These are phyloP conservation scores for Hypercompe scribonia DNA, from an alignment of 2,888 invertebrate genomes.

Conservation along the genomic window DNA sequence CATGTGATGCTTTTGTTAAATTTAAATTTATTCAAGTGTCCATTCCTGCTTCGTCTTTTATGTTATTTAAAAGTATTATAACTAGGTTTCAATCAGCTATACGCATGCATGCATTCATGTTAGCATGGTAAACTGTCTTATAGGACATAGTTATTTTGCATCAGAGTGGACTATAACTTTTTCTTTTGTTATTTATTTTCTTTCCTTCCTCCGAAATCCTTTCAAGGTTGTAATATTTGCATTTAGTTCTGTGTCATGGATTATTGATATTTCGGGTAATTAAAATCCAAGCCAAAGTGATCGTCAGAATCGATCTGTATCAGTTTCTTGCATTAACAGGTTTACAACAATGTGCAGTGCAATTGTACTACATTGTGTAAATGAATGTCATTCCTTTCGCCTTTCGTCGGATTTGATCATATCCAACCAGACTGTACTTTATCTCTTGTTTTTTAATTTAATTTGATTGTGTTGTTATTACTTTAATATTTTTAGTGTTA, in stretches of 20 bases:
- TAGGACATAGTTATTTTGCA: background rate
- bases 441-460: conserved; percentile 1
- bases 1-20: conserved; percentile 15
- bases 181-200: background rate
- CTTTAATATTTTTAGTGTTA: conserved; percentile 24
- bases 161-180: background rate
- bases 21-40: background rate
- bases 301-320: background rate
- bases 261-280: background rate
- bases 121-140: background rate
- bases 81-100: background rate
- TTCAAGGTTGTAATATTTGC: background rate
- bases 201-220: background rate
- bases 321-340: background rate
- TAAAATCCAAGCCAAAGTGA: background rate
- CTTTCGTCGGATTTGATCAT: conserved; percentile 1
- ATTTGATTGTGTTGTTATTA: conserved; percentile 1
- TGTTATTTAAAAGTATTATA: background rate
- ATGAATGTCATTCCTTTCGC: background rate
- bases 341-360: background rate
- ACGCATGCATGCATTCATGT: background rate
- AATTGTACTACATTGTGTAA: background rate
- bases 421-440: background rate
- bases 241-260: background rate
- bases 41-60: background rate